A percentile compares a stretch with the other conserved stretches of the same genome.
Conservation (phyloP, 2,113 vertebrate genomes). For the Elgaria multicarinata region DNA sequence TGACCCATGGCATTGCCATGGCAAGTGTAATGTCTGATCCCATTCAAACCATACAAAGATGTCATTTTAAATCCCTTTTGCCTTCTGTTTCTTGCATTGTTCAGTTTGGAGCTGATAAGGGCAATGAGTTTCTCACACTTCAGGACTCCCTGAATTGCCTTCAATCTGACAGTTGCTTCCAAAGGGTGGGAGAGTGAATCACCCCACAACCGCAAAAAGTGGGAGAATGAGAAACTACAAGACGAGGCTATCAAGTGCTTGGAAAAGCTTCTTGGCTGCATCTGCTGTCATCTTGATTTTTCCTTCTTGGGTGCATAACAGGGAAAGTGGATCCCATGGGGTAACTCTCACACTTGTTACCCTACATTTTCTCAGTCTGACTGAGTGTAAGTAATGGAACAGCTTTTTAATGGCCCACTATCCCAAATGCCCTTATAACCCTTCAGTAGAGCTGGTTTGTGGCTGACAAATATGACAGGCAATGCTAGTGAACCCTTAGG, state of each 20-base stretch:
- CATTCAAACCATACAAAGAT: background rate
- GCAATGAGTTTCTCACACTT: background rate
- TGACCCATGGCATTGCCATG: background rate
- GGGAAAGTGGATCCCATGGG: conserved; percentile 66
- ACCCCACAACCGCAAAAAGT: conserved; percentile 27
- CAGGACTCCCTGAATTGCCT: conserved; percentile 26
- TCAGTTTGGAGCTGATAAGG: background rate
- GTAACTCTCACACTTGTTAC: conserved; percentile 63
- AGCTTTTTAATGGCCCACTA: conserved; percentile 65
- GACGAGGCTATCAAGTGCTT: conserved; percentile 2
- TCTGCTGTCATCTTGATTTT: conserved; percentile 60
- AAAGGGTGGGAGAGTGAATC: conserved; percentile 29
- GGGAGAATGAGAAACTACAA: conserved; percentile 53
- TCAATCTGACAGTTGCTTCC: conserved; percentile 10
- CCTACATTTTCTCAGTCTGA: conserved; percentile 66
- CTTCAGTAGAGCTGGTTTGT: conserved; percentile 61
- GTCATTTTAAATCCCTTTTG: background rate
- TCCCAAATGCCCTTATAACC: conserved; percentile 64
- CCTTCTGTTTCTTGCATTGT: background rate
- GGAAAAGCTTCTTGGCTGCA: conserved; percentile 51
- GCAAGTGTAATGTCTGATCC: background rate
- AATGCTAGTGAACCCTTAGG: conserved; percentile 69
- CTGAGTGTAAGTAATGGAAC: conserved; percentile 70
- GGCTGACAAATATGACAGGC: conserved; percentile 74
- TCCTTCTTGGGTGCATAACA: conserved; percentile 50